A percentile compares a stretch with the other conserved stretches of the same genome.
Evolutionary conservation across 1,140 invertebrate species (phyloP).

Genomic region (Trichogramma pretiosum): DNA sequence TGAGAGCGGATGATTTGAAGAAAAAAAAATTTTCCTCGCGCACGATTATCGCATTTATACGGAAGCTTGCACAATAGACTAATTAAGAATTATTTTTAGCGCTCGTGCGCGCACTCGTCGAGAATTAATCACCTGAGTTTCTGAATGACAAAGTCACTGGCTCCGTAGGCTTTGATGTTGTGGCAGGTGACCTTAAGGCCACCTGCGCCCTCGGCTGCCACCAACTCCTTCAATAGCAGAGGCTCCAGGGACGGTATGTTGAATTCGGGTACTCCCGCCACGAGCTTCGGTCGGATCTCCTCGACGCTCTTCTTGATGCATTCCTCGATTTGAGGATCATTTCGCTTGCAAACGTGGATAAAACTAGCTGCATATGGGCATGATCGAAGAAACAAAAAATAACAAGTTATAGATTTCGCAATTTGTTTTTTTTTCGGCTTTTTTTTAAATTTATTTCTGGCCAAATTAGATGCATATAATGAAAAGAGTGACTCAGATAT

Average conservation of each 20-base stretch:
- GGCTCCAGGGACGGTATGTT: slow-evolving; percentile 55
- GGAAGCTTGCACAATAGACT: neutral
- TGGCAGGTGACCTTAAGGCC: slow-evolving; percentile 48
- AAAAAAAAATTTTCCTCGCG: no score
- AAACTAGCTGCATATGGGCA: slow-evolving; percentile 54
- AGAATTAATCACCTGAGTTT: slow-evolving; percentile 52
- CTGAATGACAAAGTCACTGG: slow-evolving; percentile 51
- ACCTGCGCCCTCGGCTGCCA: slow-evolving; percentile 44
- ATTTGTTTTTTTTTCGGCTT: no score
- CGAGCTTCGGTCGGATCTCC: slow-evolving; percentile 37
- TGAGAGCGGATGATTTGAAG: no score
- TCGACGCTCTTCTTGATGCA: slow-evolving; percentile 49
- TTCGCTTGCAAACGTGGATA: slow-evolving; percentile 50
- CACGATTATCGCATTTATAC: neutral
- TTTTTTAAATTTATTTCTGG: no score
- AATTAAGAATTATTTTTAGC: no score
- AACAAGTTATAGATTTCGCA: no score
- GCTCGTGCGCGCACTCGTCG: no score
- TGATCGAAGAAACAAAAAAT: slow-evolving; percentile 16
- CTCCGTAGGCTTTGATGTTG: slow-evolving; percentile 50
- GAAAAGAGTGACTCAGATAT: no score
- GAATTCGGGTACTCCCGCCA: slow-evolving; percentile 46
- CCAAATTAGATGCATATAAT: no score
- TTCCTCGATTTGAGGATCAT: slow-evolving; percentile 47
- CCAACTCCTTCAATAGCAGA: slow-evolving; percentile 51